These are phyloP conservation scores for Drosophila neotestacea DNA, from an alignment of 2,888 invertebrate genomes.

Conservation along the genomic window DNA sequence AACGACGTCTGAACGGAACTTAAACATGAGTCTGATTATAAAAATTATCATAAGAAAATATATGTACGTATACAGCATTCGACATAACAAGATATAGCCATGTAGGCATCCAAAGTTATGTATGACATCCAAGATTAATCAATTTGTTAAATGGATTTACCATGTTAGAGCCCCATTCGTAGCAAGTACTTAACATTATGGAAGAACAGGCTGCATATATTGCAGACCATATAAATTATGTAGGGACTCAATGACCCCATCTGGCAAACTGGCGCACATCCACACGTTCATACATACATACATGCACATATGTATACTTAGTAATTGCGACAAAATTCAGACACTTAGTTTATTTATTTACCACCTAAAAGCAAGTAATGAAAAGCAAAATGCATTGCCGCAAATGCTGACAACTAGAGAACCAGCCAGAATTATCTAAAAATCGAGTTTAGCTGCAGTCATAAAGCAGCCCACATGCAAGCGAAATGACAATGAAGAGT, in stretches of 20 bases:
- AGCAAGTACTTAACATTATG: constrained; percentile 12
- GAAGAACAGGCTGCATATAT: constrained; percentile 3
- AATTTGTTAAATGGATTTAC: constrained; percentile 13
- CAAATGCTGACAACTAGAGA: constrained; percentile 24
- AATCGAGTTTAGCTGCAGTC: constrained; percentile 56
- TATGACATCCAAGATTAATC: background rate
- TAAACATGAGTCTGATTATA: too few species aligned
- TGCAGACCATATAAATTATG: constrained; percentile 33
- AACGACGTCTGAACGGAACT: too few species aligned
- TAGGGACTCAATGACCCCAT: constrained; percentile 17
- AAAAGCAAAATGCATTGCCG: constrained; percentile 49
- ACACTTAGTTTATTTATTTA: constrained; percentile 62
- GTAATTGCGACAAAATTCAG: constrained; percentile 59
- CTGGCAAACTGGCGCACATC: background rate
- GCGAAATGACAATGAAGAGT: fast-evolving
- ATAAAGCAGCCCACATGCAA: constrained; percentile 39
- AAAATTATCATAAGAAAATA: too few species aligned
- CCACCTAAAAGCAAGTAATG: constrained; percentile 53
- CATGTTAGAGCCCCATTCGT: constrained; percentile 6
- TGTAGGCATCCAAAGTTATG: background rate
- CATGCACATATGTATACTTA: constrained; percentile 8
- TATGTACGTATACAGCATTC: too few species aligned
- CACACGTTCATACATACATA: background rate
- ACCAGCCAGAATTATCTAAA: constrained; percentile 42
- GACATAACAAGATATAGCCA: constrained; percentile 1